Evolutionary conservation across 2,888 invertebrate genomes (phyloP).

Genomic region (Mythimna lalbum): DNA sequence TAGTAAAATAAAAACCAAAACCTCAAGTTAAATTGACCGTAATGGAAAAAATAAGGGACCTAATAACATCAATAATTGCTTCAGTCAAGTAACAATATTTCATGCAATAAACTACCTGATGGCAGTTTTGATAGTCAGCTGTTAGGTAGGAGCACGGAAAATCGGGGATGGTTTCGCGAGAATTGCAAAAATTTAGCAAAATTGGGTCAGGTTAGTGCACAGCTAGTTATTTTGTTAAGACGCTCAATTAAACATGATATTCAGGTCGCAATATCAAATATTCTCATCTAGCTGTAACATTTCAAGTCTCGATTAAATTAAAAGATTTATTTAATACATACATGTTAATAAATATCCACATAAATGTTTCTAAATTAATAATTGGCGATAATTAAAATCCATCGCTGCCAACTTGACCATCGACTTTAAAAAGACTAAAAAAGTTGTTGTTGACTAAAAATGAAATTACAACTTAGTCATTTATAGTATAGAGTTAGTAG

Average conservation of each 20-base stretch:
- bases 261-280: conserved; percentile 28
- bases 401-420: no score
- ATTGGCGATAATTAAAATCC: no score
- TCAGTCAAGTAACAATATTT: conserved; percentile 35
- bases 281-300: neutral
- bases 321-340: neutral
- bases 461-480: no score
- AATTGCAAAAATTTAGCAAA: conserved; percentile 56
- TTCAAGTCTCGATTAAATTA: neutral
- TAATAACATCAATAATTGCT: conserved; percentile 11
- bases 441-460: no score
- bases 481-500: no score
- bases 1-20: neutral
- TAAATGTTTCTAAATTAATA: no score
- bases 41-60: neutral
- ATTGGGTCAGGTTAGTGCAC: conserved; percentile 58
- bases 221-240: conserved; percentile 51
- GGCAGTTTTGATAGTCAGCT: conserved; percentile 58
- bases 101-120: conserved; percentile 42
- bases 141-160: conserved; percentile 48
- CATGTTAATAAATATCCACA: neutral
- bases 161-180: conserved; percentile 40
- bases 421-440: no score
- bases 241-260: conserved; percentile 45
- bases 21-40: neutral